These are phyloP conservation scores for Aphaenogaster ashmeadi DNA, from an alignment of 1,140 invertebrate genomes.

Conservation along the genomic window DNA sequence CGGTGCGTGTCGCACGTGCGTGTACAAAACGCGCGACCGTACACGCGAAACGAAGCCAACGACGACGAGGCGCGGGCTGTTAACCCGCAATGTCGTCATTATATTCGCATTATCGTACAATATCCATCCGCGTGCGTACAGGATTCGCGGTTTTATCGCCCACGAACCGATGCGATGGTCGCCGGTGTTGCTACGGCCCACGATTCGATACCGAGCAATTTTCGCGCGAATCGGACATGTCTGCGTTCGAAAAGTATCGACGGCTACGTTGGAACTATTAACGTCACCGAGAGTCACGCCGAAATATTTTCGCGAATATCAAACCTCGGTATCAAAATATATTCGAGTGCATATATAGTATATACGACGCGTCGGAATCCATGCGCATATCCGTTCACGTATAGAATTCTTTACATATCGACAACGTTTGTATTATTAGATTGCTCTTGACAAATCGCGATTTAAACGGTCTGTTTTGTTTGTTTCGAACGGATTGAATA, in stretches of 20 bases:
- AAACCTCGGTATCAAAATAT: not conserved
- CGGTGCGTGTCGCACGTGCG: not conserved
- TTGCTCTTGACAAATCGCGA: not conserved
- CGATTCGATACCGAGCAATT: slow-evolving; percentile 13
- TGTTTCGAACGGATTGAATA: not conserved
- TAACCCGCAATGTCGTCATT: slow-evolving; percentile 77
- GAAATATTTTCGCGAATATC: not conserved
- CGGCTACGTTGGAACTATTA: not conserved
- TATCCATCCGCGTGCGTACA: slow-evolving; percentile 3
- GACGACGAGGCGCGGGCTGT: slow-evolving; percentile 36
- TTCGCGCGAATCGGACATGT: not conserved
- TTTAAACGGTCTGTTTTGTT: not conserved
- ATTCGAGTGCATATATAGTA: not conserved
- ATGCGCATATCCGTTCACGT: not conserved
- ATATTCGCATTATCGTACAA: slow-evolving; percentile 78
- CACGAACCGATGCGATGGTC: not conserved
- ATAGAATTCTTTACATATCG: not conserved
- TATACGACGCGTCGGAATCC: not conserved
- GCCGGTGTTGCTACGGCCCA: not conserved
- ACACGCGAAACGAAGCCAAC: slow-evolving; percentile 41
- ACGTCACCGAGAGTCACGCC: not conserved
- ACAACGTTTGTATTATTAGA: not conserved
- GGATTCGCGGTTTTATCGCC: slow-evolving; percentile 41
- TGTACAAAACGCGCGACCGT: not conserved
- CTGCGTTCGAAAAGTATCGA: not conserved